Evolutionary conservation across 1,140 invertebrate species (phyloP), one percentile per base, ranked within the genome.

Genomic region (Theocolax elegans): DNA sequence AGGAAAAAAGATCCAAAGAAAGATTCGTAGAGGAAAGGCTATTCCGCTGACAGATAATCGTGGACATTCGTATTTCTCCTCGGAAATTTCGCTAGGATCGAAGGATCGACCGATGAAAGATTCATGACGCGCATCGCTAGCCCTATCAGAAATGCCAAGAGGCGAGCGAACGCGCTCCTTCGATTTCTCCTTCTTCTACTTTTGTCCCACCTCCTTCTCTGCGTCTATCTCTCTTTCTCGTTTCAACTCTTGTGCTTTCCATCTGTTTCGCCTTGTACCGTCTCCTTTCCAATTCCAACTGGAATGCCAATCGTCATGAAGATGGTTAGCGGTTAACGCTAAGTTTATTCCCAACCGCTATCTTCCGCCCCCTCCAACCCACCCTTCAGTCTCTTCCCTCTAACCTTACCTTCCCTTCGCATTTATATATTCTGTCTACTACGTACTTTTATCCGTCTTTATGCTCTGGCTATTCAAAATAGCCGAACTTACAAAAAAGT

Each of bases 51-150:
- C 60, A 56, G 64, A 66, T 66, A 67, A 67, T 66, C 48, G 60
- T 54, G 60, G 68, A 71, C 58, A 66, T 72, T 64, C 46, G 46
- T 67, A 63, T 72, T 72, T 59, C 42, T 60, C 25, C 25, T 48
- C 46, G 23, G 40, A 51, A 66, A 53, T 53, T 71, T 65, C 40
- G 46, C 62, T 17, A 51, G 63, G 54, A 67, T 66, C 46, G 62
- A 54, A 44, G 44, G 53, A 51, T 56, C 53, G 29, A 38, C 13
- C 67, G 60, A 71, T 71, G 68, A 71, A 71, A 71, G 68, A 71
- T 71, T 71, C 68, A 71, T 71, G 68, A 64, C 62, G 68, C 40
- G 68, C 68, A 58, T 71, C 44, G 46, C 44, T 44, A 31, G 42
- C 19, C 46, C 66, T 31, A 68, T 67, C 65, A 67, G 53, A 58